These are phyloP conservation scores for Notocelia uddmanniana DNA, from an alignment of 2,888 invertebrate genomes.

Conservation along the genomic window DNA sequence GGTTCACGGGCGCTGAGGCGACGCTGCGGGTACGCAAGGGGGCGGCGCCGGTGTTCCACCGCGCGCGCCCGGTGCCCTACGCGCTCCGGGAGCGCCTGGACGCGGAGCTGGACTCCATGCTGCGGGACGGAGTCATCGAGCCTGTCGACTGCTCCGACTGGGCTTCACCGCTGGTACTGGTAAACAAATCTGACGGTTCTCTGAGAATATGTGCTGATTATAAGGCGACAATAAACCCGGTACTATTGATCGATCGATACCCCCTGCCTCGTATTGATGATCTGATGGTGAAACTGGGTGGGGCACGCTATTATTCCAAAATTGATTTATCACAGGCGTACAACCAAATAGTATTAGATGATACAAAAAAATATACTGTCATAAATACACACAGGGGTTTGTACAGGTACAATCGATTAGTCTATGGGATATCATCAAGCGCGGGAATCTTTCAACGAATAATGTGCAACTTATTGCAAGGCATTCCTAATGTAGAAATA, in stretches of 20 bases:
- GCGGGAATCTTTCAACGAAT: conserved; percentile 10
- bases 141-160: too few relatives aligned
- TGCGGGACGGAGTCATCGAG: too few relatives aligned
- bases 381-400: conserved; percentile 28
- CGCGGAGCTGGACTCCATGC: too few relatives aligned
- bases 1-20: too few relatives aligned
- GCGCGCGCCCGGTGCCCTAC: too few relatives aligned
- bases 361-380: conserved; percentile 14
- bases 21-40: too few relatives aligned
- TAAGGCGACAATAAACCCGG: conserved; percentile 22
- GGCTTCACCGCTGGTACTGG: too few relatives aligned
- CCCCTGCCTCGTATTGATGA: conserved; percentile 33
- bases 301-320: neutral
- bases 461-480: neutral
- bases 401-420: too few relatives aligned
- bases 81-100: too few relatives aligned
- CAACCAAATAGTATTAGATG: conserved; percentile 25
- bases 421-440: neutral
- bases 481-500: neutral
- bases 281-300: neutral
- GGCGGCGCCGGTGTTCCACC: too few relatives aligned
- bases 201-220: conserved; percentile 36
- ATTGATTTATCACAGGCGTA: conserved; percentile 2
- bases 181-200: too few relatives aligned
- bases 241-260: conserved; percentile 7